Base-by-base conservation (phyloP, 2,888 invertebrate genomes). In the Cheilosia scutellata region DNA sequence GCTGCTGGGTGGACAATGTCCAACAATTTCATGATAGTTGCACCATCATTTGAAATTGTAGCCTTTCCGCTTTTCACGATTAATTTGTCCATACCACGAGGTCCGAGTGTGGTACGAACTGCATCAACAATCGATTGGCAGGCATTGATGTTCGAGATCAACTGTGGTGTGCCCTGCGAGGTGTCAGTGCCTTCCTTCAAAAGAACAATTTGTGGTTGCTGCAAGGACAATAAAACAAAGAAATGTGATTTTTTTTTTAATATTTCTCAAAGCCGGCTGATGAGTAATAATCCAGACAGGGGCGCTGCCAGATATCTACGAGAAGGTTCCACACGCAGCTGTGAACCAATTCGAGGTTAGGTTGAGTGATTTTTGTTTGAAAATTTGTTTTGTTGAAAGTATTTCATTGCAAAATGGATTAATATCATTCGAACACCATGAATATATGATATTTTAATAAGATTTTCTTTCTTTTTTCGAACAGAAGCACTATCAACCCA, bases 1-100 rank as follows among this genome's bases (percentile, higher is more conserved):
- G 99, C 99, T 27, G 99, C 99, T 0, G 99, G 99, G 93, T 99
- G 99, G 27, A 99, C 96, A 89, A 99, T 96, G 90, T 99, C 99
- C 89, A 99, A 91, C n/a, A 98, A 94, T 93, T 99, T 99, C 95
- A 99, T 95, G 87, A 99, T 99, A 0, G 99, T 99, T 5, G 99
- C 99, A 13, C 99, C 99, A 93, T 99, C 99, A 91, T 99, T 99
- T 1, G 99, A 99, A 89, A 99, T 99, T 2, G 98, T 98, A 0
- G 98, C 96, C 91, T 97, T 98, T 77, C 98, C 98, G 86, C 94
- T 94, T 91, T 98, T 97, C 0, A 99, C 98, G 82, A 99, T 98
- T 66, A 99, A 94, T 92, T 99, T 99, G 93, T 99, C 99, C 98
- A 99, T 98, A 87, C 99, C 99, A 33, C 99, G 95, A 5, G 99